A percentile compares a stretch with the other conserved stretches of the same genome.
These are phyloP conservation scores for Thalassoma bifasciatum DNA, from an alignment of 2,113 vertebrate species.

Conservation along the genomic window DNA sequence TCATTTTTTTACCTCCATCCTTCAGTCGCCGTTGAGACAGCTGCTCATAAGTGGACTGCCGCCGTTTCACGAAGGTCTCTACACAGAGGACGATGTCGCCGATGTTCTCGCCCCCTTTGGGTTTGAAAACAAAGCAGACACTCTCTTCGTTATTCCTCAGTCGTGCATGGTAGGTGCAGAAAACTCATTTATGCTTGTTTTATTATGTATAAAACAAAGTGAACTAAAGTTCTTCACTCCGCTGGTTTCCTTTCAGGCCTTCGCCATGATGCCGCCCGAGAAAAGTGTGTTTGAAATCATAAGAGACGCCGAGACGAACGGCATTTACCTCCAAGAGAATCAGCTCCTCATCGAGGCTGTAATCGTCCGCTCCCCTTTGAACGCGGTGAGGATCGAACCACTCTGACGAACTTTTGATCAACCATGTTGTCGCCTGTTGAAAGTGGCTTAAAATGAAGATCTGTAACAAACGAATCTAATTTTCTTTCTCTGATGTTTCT, in stretches of 20 bases:
- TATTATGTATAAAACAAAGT: too few relatives aligned
- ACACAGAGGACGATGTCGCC: constrained; percentile 41
- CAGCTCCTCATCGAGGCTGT: not conserved
- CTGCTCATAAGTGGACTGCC: constrained; percentile 49
- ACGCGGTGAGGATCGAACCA: not conserved
- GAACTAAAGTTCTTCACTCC: too few relatives aligned
- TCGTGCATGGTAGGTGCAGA: constrained; percentile 8
- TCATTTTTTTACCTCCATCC: not conserved
- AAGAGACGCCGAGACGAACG: not conserved
- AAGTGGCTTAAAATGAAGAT: too few relatives aligned
- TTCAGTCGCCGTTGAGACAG: not conserved
- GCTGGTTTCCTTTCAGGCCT: not conserved
- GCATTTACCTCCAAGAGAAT: not conserved
- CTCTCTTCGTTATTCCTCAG: constrained; percentile 42
- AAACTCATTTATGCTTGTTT: too few relatives aligned
- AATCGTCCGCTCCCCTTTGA: not conserved
- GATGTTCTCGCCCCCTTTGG: constrained; percentile 7
- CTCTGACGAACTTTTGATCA: too few relatives aligned
- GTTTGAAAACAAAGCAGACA: not conserved
- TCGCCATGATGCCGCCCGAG: not conserved
- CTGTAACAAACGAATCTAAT: too few relatives aligned
- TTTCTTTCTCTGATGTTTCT: too few relatives aligned
- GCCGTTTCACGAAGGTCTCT: not conserved
- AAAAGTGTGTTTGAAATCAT: not conserved
- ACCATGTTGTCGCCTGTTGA: too few relatives aligned